phyloP scores from a whole-genome alignment of 2,888 invertebrate species.

The Ormyrus labotus region DNA sequence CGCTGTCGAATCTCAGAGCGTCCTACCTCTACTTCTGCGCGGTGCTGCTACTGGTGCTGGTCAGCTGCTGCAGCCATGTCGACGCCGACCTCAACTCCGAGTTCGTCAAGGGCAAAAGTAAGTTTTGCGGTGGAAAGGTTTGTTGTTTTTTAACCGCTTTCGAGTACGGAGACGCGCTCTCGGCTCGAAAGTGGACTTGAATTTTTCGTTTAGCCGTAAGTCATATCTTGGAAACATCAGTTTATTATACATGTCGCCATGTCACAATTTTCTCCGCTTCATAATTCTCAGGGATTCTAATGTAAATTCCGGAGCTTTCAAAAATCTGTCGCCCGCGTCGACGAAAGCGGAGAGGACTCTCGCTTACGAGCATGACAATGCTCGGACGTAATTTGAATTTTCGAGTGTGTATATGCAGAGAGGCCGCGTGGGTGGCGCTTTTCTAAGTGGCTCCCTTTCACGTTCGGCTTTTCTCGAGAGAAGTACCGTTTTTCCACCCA shows the following conservation, averaged over 20 bases:
- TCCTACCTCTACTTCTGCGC: constrained; percentile 1
- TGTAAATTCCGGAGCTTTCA: neutral
- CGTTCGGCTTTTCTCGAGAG: neutral
- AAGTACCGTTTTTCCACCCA: constrained; percentile 43
- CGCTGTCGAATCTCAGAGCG: constrained; percentile 66
- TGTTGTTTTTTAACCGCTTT: too few species aligned
- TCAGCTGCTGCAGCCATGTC: constrained; percentile 60
- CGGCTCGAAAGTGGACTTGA: neutral
- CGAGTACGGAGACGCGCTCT: too few species aligned
- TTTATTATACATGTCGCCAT: neutral
- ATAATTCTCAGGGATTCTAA: neutral
- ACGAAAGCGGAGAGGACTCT: constrained; percentile 1
- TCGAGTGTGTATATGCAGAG: too few species aligned
- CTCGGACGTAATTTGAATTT: constrained; percentile 34
- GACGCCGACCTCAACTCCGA: constrained; percentile 78
- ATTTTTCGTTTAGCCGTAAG: constrained; percentile 10
- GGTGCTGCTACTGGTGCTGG: constrained; percentile 62
- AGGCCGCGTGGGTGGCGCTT: constrained; percentile 7
- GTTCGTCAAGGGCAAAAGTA: constrained; percentile 88
- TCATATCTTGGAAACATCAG: constrained; percentile 39
- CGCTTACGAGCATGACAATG: constrained; percentile 19
- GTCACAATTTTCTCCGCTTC: neutral
- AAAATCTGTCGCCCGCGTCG: neutral
- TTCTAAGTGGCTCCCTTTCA: constrained; percentile 8
- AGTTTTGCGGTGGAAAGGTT: constrained; percentile 73